These are phyloP conservation scores for Cyrtodaria siliqua DNA, from an alignment of 2,888 invertebrate genomes.

Conservation along the genomic window DNA sequence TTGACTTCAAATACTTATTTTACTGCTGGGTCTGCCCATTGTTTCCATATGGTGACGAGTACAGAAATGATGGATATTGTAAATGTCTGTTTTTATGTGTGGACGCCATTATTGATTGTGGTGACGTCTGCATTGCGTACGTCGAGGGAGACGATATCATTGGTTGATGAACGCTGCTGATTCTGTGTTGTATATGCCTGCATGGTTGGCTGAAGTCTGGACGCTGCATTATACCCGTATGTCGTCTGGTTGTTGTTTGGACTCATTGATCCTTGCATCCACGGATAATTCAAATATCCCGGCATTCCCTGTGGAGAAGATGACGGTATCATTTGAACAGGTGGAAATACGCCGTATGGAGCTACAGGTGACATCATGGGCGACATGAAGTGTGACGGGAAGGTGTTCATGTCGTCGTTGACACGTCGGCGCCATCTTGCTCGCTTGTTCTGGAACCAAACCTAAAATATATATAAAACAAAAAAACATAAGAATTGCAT, in stretches of 20 bases:
- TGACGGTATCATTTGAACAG: slow-evolving; percentile 55
- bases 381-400: slow-evolving; percentile 57
- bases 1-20: no score
- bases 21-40: no score
- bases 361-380: slow-evolving; percentile 66
- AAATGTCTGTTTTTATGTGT: no score
- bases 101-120: no score
- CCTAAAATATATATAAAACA: slow-evolving; percentile 59
- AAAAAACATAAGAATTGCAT: no score
- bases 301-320: slow-evolving; percentile 56
- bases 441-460: slow-evolving; percentile 78
- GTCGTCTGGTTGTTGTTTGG: slow-evolving; percentile 50
- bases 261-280: slow-evolving; percentile 36
- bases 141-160: no score
- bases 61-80: no score
- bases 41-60: no score
- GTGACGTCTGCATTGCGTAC: no score
- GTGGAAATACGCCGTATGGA: slow-evolving; percentile 67
- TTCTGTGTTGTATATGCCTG: slow-evolving; percentile 5
- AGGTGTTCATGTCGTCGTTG: slow-evolving; percentile 63
- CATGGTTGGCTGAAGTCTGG: slow-evolving; percentile 35
- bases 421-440: slow-evolving; percentile 74
- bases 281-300: slow-evolving; percentile 50
- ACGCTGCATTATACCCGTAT: slow-evolving; percentile 1
- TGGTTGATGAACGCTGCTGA: no score